Evolutionary conservation across 1,140 invertebrate genomes (phyloP), one percentile per base, ranked within the genome.

Genomic region (Halyomorpha halys): DNA sequence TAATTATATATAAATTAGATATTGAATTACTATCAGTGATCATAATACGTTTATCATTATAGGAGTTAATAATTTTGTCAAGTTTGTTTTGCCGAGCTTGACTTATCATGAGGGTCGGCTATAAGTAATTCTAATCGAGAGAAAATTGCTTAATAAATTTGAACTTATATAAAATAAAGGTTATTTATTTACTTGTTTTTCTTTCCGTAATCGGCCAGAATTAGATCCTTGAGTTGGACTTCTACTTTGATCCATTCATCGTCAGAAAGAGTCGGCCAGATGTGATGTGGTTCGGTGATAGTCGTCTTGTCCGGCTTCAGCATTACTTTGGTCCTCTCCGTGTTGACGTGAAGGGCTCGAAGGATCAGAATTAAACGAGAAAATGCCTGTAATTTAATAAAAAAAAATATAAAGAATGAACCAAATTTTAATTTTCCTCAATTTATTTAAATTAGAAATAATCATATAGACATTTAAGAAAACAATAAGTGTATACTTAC

Each of bases 191-290:
- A 84, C 83, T 99, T 99, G 77, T 99, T 99, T 79, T 99, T 99
- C 78, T 99, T 99, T 71, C 97, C 97, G 73, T 99, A 99, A 78
- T 99, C 97, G 44, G 96, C 96, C 18, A 99, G 76, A 73, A 99
- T 99, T 8, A 99, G 82, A 78, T 99, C 97, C 74, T 99, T 99
- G 1, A 99, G 78, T 71, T 97, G 91, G 16, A 98, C 92, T 79
- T 99, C 97, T 18, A 97, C 94, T 74, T 98, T 98, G 69, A 99
- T 97, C 97, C 97, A 99, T 77, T 99, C 96, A 70, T 99, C 96
- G 71, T 99, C 96, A 3, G 86, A 85, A 0, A 99, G 76, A 0
- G 94, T 93, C 0, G 97, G 97, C 97, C 97, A 99, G 75, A 99
- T 98, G 75, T 99, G 97, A 82, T 99, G 97, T 0, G 92, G 87